Conservation (phyloP, 2,888 invertebrate species). For the Epinotia bilunana region DNA sequence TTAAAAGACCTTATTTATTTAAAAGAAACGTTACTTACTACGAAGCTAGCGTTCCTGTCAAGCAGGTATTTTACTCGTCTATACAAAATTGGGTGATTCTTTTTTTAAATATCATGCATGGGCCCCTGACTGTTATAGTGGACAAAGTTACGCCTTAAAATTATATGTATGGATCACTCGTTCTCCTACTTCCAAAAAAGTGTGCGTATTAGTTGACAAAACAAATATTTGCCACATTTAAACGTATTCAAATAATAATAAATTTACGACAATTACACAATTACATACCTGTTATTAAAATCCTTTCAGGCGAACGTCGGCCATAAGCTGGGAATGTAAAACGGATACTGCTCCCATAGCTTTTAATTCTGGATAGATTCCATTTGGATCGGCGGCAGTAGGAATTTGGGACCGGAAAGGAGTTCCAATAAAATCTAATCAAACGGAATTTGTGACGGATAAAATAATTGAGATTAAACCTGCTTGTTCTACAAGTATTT, state of each 20-base stretch:
- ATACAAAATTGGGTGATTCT: too few species aligned
- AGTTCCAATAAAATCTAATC: constrained; percentile 43
- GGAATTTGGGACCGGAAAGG: constrained; percentile 40
- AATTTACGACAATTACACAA: too few species aligned
- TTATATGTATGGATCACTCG: too few species aligned
- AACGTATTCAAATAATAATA: too few species aligned
- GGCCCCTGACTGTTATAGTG: too few species aligned
- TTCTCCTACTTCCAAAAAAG: too few species aligned
- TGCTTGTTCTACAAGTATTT: constrained; percentile 20
- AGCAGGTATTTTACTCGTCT: neutral
- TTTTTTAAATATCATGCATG: too few species aligned
- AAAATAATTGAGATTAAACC: constrained; percentile 42
- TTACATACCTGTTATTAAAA: constrained; percentile 12
- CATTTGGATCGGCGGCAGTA: constrained; percentile 30
- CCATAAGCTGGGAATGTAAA: constrained; percentile 4
- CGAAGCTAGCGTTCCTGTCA: too few species aligned
- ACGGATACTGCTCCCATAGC: constrained; percentile 18
- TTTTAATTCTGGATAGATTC: constrained; percentile 42
- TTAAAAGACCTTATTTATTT: neutral
- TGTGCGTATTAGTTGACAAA: too few species aligned
- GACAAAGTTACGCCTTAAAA: too few species aligned
- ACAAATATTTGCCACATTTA: too few species aligned
- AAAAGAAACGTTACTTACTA: neutral
- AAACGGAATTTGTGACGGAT: constrained; percentile 39
- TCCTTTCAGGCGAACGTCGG: constrained; percentile 1